These are phyloP conservation scores for Chaenodraco wilsoni DNA, from an alignment of 2,797 vertebrate species.

Conservation along the genomic window DNA sequence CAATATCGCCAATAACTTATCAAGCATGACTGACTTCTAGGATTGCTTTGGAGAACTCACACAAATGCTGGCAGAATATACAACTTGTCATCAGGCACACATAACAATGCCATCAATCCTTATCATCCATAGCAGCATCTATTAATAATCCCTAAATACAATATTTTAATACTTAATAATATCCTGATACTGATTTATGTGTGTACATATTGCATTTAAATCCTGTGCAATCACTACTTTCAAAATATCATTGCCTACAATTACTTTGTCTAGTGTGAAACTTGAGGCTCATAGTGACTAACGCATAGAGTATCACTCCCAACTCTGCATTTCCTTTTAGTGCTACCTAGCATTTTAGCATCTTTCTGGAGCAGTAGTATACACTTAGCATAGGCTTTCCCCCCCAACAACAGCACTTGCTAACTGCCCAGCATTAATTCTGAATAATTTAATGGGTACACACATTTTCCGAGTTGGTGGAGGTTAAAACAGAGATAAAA, in stretches of 20 bases:
- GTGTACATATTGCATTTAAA: background rate
- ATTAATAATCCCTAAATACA: background rate
- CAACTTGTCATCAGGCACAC: background rate
- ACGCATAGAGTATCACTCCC: background rate
- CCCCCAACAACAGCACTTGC: background rate
- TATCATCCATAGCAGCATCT: background rate
- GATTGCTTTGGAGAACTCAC: background rate
- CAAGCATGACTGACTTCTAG: background rate
- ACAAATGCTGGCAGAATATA: background rate
- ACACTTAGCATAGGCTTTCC: too few relatives aligned
- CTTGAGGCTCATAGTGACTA: background rate
- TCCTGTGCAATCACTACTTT: background rate
- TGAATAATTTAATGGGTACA: too few relatives aligned
- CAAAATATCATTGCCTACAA: background rate
- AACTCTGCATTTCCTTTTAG: background rate
- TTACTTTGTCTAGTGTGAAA: background rate
- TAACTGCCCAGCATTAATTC: background rate
- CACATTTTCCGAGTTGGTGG: too few relatives aligned
- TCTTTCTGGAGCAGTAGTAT: too few relatives aligned
- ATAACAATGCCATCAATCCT: background rate
- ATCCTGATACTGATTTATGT: background rate
- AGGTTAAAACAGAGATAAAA: too few relatives aligned
- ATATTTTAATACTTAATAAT: background rate
- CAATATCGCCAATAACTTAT: background rate
- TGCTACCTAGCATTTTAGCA: too few relatives aligned